phyloP scores from a whole-genome alignment of 2,797 vertebrate species.

The Myripristis jacobus region DNA sequence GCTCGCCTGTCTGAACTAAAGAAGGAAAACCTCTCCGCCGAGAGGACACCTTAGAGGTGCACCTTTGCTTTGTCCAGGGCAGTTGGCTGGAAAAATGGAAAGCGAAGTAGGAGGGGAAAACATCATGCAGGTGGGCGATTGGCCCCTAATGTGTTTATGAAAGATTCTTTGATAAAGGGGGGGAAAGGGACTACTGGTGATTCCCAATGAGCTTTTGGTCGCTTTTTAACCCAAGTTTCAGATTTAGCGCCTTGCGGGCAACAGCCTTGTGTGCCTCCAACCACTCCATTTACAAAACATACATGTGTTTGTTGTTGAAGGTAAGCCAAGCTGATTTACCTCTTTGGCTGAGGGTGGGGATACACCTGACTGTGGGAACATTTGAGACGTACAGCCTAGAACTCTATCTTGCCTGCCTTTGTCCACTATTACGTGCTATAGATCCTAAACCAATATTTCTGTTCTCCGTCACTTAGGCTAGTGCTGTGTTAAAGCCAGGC shows the following conservation, averaged over 20 bases:
- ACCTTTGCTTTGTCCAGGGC: constrained; percentile 87
- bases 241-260: constrained; percentile 71
- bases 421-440: neutral
- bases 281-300: constrained; percentile 69
- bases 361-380: constrained; percentile 34
- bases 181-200: constrained; percentile 70
- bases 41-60: constrained; percentile 93
- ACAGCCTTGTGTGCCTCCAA: constrained; percentile 60
- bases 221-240: constrained; percentile 79
- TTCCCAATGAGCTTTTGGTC: constrained; percentile 84
- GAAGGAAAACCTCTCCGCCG: constrained; percentile 80
- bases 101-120: constrained; percentile 89
- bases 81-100: constrained; percentile 90
- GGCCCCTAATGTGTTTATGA: constrained; percentile 87
- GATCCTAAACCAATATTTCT: neutral
- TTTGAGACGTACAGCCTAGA: constrained; percentile 28
- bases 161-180: constrained; percentile 85
- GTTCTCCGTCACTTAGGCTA: neutral
- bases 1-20: constrained; percentile 85
- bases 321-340: constrained; percentile 79
- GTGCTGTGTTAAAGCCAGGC: neutral
- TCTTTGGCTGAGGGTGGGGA: constrained; percentile 47
- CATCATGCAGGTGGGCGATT: constrained; percentile 89
- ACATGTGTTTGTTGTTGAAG: constrained; percentile 73
- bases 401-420: neutral